A percentile compares a stretch with the other conserved stretches of the same genome.
Conservation (phyloP, 2,888 invertebrate genomes). For the Toxonevra muliebris region DNA sequence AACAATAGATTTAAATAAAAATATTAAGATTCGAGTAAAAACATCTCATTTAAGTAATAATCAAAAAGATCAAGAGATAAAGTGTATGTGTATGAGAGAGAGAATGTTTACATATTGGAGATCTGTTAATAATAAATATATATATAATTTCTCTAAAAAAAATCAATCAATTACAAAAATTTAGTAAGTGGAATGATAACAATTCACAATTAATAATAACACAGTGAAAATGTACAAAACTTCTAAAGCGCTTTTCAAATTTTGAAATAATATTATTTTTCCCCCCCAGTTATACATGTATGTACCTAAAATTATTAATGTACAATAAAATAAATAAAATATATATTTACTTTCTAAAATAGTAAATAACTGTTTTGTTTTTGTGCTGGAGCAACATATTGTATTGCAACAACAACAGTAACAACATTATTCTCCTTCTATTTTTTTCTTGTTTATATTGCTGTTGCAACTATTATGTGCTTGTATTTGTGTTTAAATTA, state of each 20-base stretch:
- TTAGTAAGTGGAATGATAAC: not conserved
- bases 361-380: not conserved
- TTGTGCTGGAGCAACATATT: not conserved
- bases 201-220: not conserved
- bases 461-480: conserved; percentile 14
- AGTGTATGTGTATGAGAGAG: not conserved
- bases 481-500: conserved; percentile 47
- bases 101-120: not conserved
- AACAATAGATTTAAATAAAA: not conserved
- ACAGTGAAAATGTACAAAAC: not conserved
- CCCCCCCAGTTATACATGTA: not conserved
- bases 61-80: not conserved
- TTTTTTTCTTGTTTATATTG: not conserved
- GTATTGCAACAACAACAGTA: not conserved
- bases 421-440: not conserved
- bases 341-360: not conserved
- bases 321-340: conserved; percentile 3
- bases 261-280: not conserved
- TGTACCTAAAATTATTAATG: not conserved
- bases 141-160: not conserved
- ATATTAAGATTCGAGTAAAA: not conserved
- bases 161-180: not conserved
- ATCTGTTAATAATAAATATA: conserved; percentile 1
- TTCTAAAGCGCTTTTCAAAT: not conserved
- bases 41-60: not conserved